Percentiles rank a stretch among this genome's conserved stretches.
Conservation (phyloP, 2,113 vertebrate species). For the Microcebus ravelobensis region DNA sequence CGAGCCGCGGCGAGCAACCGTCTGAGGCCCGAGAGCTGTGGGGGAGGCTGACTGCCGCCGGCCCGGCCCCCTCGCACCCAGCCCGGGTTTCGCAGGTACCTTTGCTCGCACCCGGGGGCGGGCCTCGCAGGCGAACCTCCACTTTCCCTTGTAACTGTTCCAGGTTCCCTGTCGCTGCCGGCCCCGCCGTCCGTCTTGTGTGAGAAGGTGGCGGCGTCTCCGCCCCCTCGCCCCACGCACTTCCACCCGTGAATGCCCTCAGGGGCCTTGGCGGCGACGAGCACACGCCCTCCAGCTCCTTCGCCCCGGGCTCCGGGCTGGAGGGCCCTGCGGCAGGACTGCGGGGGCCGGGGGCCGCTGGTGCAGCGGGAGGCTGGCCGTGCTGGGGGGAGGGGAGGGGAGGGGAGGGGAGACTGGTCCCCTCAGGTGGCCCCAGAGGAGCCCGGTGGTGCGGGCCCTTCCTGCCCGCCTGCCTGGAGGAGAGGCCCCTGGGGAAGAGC, state of each 20-base stretch:
- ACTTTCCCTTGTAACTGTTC: fast-evolving
- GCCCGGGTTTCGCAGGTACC: constrained; percentile 41
- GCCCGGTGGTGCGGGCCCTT: too few relatives aligned
- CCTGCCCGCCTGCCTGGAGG: not conserved
- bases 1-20: not conserved
- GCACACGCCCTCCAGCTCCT: not conserved
- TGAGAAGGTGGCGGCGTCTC: not conserved
- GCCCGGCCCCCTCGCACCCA: not conserved
- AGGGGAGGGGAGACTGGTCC: too few relatives aligned
- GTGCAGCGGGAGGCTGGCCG: not conserved
- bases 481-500: too few relatives aligned
- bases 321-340: not conserved
- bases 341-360: too few relatives aligned
- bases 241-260: not conserved
- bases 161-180: not conserved
- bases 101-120: not conserved
- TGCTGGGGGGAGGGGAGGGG: too few relatives aligned
- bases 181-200: not conserved
- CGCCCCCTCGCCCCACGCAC: not conserved
- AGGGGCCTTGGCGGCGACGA: not conserved
- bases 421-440: too few relatives aligned
- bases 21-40: not conserved
- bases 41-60: not conserved
- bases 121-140: not conserved
- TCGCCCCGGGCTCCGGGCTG: not conserved